Evolutionary conservation across 1,140 invertebrate species (phyloP).

Genomic region (Callitettix versicolor): DNA sequence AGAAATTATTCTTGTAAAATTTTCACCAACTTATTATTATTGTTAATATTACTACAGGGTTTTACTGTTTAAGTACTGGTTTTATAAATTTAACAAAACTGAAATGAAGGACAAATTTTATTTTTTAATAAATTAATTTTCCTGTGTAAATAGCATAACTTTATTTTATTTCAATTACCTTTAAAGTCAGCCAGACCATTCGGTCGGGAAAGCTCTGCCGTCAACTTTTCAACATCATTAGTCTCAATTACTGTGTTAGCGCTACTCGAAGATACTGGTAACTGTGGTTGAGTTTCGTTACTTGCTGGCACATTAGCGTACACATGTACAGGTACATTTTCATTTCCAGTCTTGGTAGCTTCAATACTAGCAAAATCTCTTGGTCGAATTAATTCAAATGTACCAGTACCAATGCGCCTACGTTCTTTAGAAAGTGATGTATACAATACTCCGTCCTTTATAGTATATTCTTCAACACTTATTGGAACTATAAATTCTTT

Average conservation of each 20-base stretch:
- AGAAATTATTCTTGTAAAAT: too few relatives aligned
- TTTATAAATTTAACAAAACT: too few relatives aligned
- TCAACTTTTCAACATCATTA: constrained; percentile 28
- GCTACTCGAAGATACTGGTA: not conserved
- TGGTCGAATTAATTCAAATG: constrained; percentile 38
- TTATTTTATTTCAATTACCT: constrained; percentile 25
- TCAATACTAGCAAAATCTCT: constrained; percentile 40
- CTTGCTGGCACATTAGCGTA: constrained; percentile 35
- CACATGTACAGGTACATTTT: constrained; percentile 13
- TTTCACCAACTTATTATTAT: too few relatives aligned
- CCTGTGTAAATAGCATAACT: not conserved
- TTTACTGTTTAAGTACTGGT: too few relatives aligned
- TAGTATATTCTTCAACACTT: constrained; percentile 24
- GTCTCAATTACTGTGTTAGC: not conserved
- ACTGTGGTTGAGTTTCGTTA: not conserved
- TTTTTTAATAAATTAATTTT: too few relatives aligned
- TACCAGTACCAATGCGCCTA: constrained; percentile 28
- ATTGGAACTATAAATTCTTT: constrained; percentile 19
- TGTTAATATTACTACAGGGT: too few relatives aligned
- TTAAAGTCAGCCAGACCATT: constrained; percentile 32
- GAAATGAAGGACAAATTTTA: too few relatives aligned
- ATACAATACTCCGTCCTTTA: constrained; percentile 29
- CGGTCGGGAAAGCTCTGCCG: constrained; percentile 27
- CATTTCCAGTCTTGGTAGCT: constrained; percentile 32
- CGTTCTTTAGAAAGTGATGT: constrained; percentile 26